Conservation (phyloP, 2,797 vertebrate species). For the Apodemus agrarius region DNA sequence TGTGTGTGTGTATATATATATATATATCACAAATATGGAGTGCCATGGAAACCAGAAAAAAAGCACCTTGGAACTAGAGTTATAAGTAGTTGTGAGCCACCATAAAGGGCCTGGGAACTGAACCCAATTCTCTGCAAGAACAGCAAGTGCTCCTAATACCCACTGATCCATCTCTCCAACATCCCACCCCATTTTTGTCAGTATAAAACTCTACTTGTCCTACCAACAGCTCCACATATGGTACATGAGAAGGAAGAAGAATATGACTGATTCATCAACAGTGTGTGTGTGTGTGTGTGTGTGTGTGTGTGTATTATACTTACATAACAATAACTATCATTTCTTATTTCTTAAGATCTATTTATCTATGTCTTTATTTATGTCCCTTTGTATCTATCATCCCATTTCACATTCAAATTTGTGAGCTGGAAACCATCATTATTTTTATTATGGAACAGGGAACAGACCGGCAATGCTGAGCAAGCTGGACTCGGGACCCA, state of each 20-base stretch:
- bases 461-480: neutral
- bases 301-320: neutral
- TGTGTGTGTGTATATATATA: no score
- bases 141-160: neutral
- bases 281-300: neutral
- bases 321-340: neutral
- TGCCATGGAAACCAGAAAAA: neutral
- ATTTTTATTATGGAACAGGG: neutral
- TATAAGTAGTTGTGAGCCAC: neutral
- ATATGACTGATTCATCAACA: neutral
- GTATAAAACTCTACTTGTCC: constrained; percentile 70
- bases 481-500: no score
- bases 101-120: neutral
- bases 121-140: neutral
- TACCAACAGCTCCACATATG: constrained; percentile 75
- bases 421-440: neutral
- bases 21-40: neutral
- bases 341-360: neutral
- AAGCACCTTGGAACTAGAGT: neutral
- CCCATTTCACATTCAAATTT: neutral
- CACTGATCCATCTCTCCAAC: neutral
- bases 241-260: neutral
- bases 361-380: neutral
- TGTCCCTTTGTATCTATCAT: neutral
- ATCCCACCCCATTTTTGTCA: neutral